Percentiles rank a stretch among this genome's conserved stretches.
Evolutionary conservation across 2,888 invertebrate species (phyloP).

Genomic region (Amaurobius ferox): DNA sequence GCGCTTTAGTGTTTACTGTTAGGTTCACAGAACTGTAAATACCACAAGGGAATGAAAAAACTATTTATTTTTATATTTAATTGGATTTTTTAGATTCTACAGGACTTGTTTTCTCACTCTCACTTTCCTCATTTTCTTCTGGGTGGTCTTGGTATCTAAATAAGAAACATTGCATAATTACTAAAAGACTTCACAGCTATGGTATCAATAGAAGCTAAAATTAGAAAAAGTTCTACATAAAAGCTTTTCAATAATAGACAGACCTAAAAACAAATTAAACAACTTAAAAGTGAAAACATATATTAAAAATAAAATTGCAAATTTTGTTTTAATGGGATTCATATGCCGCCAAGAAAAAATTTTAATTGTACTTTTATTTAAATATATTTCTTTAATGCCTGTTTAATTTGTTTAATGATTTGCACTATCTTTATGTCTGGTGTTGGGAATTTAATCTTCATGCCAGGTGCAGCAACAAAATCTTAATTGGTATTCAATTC

Average conservation of each 20-base stretch:
- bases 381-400: no score
- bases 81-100: not conserved
- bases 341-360: no score
- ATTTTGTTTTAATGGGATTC: no score
- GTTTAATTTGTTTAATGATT: no score
- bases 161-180: not conserved
- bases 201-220: not conserved
- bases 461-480: no score
- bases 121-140: conserved; percentile 24
- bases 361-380: no score
- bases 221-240: not conserved
- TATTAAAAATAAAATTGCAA: no score
- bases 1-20: not conserved
- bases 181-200: not conserved
- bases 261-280: not conserved
- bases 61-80: not conserved
- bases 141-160: conserved; percentile 57
- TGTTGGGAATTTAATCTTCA: no score
- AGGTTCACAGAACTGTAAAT: not conserved
- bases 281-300: not conserved
- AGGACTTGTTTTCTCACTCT: not conserved
- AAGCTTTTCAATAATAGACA: not conserved
- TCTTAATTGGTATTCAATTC: no score
- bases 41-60: not conserved
- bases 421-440: no score